These are phyloP conservation scores for Mellilla xanthometata DNA, from an alignment of 2,888 invertebrate species.

Conservation along the genomic window DNA sequence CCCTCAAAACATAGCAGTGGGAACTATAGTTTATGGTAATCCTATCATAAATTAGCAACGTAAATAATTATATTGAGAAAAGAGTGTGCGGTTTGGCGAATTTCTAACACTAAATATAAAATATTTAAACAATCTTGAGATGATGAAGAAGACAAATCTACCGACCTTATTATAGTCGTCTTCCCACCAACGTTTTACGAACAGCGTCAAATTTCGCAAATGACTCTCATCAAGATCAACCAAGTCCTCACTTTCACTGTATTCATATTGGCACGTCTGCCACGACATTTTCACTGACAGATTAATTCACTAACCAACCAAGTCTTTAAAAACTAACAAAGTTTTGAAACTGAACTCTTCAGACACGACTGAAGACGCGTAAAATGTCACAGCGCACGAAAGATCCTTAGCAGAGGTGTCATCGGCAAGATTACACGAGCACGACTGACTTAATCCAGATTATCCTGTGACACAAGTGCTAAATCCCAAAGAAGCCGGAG, in stretches of 20 bases:
- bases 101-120: no score
- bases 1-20: no score
- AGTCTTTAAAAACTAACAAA: no score
- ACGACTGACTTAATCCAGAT: slow-evolving; percentile 47
- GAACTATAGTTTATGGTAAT: no score
- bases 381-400: slow-evolving; percentile 4
- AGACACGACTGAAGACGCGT: no score
- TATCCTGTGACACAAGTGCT: slow-evolving; percentile 50
- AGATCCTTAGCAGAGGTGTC: slow-evolving; percentile 18
- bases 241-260: slow-evolving; percentile 31
- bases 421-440: slow-evolving; percentile 38
- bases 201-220: slow-evolving; percentile 55
- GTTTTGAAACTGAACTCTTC: no score
- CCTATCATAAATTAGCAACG: no score
- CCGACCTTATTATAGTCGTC: slow-evolving; percentile 59
- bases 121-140: no score
- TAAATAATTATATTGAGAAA: no score
- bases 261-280: slow-evolving; percentile 1
- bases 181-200: slow-evolving; percentile 71
- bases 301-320: no score
- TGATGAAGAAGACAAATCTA: slow-evolving; percentile 7
- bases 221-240: slow-evolving; percentile 47
- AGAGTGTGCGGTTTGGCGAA: no score
- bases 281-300: slow-evolving; percentile 2
- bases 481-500: slow-evolving; percentile 41